Evolutionary conservation across 2,888 invertebrate genomes (phyloP).

Genomic region (Agrochola lychnidis): DNA sequence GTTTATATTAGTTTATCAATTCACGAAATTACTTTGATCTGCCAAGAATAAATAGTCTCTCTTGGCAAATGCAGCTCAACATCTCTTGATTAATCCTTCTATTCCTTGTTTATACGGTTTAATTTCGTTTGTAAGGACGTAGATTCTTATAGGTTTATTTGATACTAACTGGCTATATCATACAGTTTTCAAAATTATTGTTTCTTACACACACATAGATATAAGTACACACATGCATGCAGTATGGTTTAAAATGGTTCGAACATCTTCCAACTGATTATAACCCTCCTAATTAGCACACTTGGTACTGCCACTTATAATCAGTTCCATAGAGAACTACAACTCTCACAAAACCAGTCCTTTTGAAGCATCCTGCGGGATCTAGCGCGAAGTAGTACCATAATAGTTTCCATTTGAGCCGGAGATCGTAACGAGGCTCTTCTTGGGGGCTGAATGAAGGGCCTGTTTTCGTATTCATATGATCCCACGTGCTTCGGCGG

Average conservation of each 20-base stretch:
- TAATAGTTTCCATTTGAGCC: slow-evolving; percentile 82
- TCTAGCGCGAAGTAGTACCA: slow-evolving; percentile 55
- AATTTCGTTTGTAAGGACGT: too few species aligned
- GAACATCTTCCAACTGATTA: neutral
- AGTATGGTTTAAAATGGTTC: neutral
- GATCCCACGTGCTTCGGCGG: slow-evolving; percentile 72
- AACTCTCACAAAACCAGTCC: slow-evolving; percentile 42
- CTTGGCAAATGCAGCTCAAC: neutral
- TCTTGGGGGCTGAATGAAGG: slow-evolving; percentile 83
- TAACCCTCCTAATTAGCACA: slow-evolving; percentile 23
- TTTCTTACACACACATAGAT: neutral
- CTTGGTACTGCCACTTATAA: slow-evolving; percentile 11
- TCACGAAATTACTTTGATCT: neutral
- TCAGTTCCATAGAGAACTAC: slow-evolving; percentile 36
- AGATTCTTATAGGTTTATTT: neutral
- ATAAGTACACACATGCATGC: neutral
- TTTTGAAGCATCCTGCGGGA: slow-evolving; percentile 57
- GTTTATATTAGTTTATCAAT: neutral
- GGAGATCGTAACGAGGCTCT: slow-evolving; percentile 82
- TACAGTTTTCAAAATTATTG: neutral
- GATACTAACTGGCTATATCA: neutral
- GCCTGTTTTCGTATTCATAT: slow-evolving; percentile 85
- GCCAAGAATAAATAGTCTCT: neutral
- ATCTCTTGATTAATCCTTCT: neutral
- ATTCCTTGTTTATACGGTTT: too few species aligned